Conservation (phyloP, 2,888 invertebrate genomes). For the Phyllotreta striolata region DNA sequence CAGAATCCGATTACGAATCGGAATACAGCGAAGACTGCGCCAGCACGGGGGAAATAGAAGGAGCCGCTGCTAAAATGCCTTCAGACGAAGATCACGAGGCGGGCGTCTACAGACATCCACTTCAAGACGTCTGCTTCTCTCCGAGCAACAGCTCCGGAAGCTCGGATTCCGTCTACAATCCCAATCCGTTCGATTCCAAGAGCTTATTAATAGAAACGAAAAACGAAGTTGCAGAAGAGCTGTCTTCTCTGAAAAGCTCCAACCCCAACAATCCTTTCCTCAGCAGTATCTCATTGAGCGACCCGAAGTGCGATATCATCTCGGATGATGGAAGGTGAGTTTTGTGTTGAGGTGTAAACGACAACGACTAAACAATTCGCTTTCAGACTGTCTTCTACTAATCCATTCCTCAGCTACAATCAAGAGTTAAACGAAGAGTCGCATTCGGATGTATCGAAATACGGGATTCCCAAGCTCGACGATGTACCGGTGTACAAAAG, state of each 20-base stretch:
- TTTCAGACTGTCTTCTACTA: slow-evolving; percentile 29
- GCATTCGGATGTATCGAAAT: not conserved
- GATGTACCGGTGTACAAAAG: too few species aligned
- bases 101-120: too few species aligned
- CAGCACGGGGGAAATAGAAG: too few species aligned
- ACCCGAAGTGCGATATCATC: not conserved
- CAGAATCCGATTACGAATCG: too few species aligned
- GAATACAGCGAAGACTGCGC: too few species aligned
- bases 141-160: not conserved
- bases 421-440: slow-evolving; percentile 1
- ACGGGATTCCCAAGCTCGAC: not conserved
- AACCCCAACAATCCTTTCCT: slow-evolving; percentile 34
- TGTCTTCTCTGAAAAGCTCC: not conserved
- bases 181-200: too few species aligned
- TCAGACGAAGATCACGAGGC: too few species aligned
- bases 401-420: slow-evolving; percentile 33
- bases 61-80: too few species aligned
- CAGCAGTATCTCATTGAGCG: not conserved
- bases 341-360: not conserved
- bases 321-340: slow-evolving; percentile 18
- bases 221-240: too few species aligned
- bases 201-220: not conserved
- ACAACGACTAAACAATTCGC: not conserved
- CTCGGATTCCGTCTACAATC: not conserved
- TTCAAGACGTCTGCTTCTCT: too few species aligned